Evolutionary conservation across 2,113 vertebrate species (phyloP).

Genomic region (Siniperca knerii): DNA sequence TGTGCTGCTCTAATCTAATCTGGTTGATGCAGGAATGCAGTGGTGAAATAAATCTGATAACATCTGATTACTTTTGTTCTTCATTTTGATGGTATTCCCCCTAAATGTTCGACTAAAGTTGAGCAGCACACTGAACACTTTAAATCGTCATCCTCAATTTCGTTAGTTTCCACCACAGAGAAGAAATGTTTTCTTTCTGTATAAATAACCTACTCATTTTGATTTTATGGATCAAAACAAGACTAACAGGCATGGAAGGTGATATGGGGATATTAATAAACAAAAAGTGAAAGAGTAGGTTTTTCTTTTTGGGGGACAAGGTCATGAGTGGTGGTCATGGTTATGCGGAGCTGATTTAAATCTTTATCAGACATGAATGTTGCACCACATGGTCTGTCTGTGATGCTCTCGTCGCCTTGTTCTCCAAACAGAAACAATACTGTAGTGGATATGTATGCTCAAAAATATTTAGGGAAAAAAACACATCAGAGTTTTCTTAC

Average conservation of each 20-base stretch:
- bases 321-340: background rate
- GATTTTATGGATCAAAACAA: background rate
- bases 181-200: background rate
- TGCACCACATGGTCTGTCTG: slow-evolving; percentile 5
- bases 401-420: background rate
- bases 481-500: slow-evolving; percentile 62
- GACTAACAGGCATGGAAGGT: background rate
- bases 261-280: background rate
- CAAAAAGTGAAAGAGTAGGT: background rate
- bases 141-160: background rate
- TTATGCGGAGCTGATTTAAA: background rate
- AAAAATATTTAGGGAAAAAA: background rate
- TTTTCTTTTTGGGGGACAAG: background rate
- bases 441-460: background rate
- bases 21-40: background rate
- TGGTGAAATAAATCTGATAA: background rate
- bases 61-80: background rate
- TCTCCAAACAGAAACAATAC: background rate
- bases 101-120: background rate
- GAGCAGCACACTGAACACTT: background rate
- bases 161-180: background rate
- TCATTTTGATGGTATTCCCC: background rate
- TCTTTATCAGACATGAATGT: background rate
- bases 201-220: background rate
- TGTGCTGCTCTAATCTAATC: background rate